phyloP scores from a whole-genome alignment of 2,888 invertebrate species.

The Magallana nippona region DNA sequence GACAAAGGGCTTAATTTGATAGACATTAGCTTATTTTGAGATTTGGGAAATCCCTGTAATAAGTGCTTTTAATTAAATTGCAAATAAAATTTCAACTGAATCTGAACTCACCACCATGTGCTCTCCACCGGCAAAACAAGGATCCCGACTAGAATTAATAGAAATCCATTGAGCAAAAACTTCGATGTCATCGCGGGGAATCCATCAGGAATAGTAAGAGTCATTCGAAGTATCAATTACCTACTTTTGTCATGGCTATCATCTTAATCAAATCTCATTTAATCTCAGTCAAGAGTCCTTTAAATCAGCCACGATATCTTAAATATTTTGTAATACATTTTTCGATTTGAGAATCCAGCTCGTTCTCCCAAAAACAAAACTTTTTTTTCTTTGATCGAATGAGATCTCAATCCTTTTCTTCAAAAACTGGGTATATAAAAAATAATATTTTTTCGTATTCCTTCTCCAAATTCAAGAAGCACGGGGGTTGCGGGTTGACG shows the following conservation, averaged over 20 bases:
- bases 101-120: constrained; percentile 51
- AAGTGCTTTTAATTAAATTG: background rate
- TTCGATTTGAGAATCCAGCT: background rate
- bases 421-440: no score
- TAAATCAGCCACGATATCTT: constrained; percentile 32
- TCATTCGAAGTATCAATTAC: constrained; percentile 32
- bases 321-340: constrained; percentile 22
- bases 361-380: background rate
- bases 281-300: constrained; percentile 10
- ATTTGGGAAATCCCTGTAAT: background rate
- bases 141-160: constrained; percentile 44
- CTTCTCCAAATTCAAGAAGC: background rate
- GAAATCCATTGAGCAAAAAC: constrained; percentile 41
- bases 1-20: no score
- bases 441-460: background rate
- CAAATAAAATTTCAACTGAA: background rate
- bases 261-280: constrained; percentile 19
- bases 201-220: constrained; percentile 38
- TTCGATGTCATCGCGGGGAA: constrained; percentile 42
- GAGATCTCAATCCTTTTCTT: no score
- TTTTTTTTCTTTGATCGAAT: background rate
- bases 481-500: background rate
- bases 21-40: no score
- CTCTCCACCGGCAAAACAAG: constrained; percentile 29
- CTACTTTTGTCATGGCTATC: constrained; percentile 15